Percentiles rank a stretch among this genome's conserved stretches.
These are phyloP conservation scores for Arnoldichthys spilopterus DNA, from an alignment of 2,797 vertebrate species.

Conservation along the genomic window DNA sequence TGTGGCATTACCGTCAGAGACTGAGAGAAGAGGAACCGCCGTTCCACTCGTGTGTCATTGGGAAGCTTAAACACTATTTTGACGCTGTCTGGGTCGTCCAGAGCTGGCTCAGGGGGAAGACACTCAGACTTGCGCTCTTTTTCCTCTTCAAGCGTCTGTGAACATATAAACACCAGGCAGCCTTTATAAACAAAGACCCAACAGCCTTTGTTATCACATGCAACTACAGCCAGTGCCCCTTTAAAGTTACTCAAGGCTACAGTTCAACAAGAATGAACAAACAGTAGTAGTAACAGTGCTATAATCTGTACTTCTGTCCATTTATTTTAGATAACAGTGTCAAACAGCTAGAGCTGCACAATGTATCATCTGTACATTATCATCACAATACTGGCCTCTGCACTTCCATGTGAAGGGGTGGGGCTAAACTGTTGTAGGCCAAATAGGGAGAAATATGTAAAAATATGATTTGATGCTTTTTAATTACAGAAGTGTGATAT, in stretches of 20 bases:
- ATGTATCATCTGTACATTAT: no score
- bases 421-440: no score
- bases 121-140: slow-evolving; percentile 95
- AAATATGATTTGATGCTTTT: no score
- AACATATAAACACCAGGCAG: slow-evolving; percentile 44
- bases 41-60: slow-evolving; percentile 94
- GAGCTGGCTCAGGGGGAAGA: slow-evolving; percentile 91
- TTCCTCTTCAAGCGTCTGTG: slow-evolving; percentile 93
- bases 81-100: slow-evolving; percentile 93
- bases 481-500: no score
- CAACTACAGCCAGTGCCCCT: background rate
- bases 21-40: slow-evolving; percentile 95
- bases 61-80: slow-evolving; percentile 99
- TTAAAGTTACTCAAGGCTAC: background rate
- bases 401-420: no score
- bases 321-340: no score
- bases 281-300: no score
- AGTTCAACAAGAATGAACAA: background rate
- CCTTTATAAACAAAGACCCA: background rate
- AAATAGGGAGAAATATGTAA: no score
- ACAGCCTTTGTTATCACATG: background rate
- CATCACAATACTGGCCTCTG: no score
- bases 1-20: slow-evolving; percentile 88
- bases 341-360: no score
- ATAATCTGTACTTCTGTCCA: no score